A percentile compares a stretch with the other conserved stretches of the same genome.
Conservation (phyloP, 2,797 vertebrate genomes). For the Takifugu rubripes region DNA sequence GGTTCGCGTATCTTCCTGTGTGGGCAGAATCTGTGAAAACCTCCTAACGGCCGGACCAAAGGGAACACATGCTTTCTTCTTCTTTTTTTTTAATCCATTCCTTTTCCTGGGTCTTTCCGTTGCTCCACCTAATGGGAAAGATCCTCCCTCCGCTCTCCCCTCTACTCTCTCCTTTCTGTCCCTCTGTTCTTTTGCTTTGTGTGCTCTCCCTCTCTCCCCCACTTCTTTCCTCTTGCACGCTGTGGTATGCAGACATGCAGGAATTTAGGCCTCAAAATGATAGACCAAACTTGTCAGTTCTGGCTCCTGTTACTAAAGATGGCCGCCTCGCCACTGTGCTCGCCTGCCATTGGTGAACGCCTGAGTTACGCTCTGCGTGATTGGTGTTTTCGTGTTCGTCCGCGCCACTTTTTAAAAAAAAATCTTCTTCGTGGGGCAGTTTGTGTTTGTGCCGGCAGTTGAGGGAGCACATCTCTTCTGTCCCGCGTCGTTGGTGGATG, state of each 20-base stretch:
- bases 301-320: constrained; percentile 71
- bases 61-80: not conserved
- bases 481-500: constrained; percentile 1
- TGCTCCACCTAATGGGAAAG: constrained; percentile 56
- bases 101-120: constrained; percentile 30
- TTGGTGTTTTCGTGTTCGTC: constrained; percentile 49
- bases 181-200: constrained; percentile 4
- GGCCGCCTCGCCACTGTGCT: constrained; percentile 45
- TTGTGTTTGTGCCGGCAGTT: not conserved
- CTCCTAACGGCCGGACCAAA: constrained; percentile 9
- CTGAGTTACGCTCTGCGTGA: constrained; percentile 41
- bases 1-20: constrained; percentile 10
- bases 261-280: constrained; percentile 77
- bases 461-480: not conserved
- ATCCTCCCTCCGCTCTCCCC: constrained; percentile 44
- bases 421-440: not conserved
- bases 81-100: constrained; percentile 3
- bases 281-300: constrained; percentile 77
- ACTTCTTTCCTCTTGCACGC: constrained; percentile 39
- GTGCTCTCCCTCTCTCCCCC: constrained; percentile 6
- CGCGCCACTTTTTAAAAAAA: constrained; percentile 24
- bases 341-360: constrained; percentile 50
- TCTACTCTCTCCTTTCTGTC: constrained; percentile 33
- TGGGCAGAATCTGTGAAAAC: constrained; percentile 9
- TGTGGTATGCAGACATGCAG: constrained; percentile 77